These are phyloP conservation scores for Hirtodrosophila histrioides DNA, from an alignment of 2,888 invertebrate species.

Conservation along the genomic window DNA sequence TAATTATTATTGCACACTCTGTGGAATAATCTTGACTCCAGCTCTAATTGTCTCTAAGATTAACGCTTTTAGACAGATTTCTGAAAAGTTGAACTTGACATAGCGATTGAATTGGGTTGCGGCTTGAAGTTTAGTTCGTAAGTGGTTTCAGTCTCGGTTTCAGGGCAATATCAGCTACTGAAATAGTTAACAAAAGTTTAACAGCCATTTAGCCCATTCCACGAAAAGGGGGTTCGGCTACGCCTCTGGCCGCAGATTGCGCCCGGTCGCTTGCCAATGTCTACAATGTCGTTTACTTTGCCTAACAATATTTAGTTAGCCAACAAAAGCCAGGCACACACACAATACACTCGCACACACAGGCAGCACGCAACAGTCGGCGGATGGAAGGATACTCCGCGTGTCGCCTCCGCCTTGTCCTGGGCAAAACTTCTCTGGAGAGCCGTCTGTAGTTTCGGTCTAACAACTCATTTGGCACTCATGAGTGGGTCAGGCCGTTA, in stretches of 20 bases:
- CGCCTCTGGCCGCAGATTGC: conserved; percentile 55
- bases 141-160: neutral
- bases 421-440: conserved; percentile 39
- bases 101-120: neutral
- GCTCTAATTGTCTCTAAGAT: too few relatives aligned
- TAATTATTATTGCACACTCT: too few relatives aligned
- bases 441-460: conserved; percentile 37
- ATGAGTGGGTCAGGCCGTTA: conserved; percentile 78
- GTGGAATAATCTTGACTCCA: too few relatives aligned
- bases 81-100: too few relatives aligned
- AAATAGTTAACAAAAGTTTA: conserved; percentile 11
- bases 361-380: conserved; percentile 18
- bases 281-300: conserved; percentile 74
- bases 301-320: conserved; percentile 80
- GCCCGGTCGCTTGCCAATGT: conserved; percentile 52
- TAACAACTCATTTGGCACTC: conserved; percentile 78
- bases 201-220: conserved; percentile 4
- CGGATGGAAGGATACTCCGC: conserved; percentile 4
- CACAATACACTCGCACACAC: conserved; percentile 4
- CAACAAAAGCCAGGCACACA: conserved; percentile 61
- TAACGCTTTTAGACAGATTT: too few relatives aligned
- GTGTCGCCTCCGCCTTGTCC: conserved; percentile 2
- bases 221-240: neutral
- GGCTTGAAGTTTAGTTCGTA: neutral
- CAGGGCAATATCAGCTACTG: neutral